Conservation (phyloP, 2,888 invertebrate species). For the Phaedon cochleariae region DNA sequence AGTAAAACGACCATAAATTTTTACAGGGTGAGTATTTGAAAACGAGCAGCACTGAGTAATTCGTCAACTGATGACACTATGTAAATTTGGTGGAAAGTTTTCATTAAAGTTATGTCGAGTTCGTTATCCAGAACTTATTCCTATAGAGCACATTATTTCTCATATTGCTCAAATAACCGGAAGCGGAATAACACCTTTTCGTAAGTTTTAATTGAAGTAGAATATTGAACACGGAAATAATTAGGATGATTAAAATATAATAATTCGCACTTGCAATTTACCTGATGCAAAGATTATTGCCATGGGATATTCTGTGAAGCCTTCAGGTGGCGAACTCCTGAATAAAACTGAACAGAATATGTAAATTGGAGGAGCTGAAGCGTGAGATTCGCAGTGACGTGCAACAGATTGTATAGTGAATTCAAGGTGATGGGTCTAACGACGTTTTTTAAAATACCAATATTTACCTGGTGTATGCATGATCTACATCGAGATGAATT, state of each 20-base stretch:
- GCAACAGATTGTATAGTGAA: not conserved
- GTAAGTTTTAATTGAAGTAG: constrained; percentile 34
- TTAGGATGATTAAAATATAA: constrained; percentile 39
- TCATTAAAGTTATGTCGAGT: too few relatives aligned
- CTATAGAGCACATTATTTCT: too few relatives aligned
- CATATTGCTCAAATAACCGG: not conserved
- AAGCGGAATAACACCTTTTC: constrained; percentile 16
- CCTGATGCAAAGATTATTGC: constrained; percentile 23
- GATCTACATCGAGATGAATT: not conserved
- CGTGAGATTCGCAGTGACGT: constrained; percentile 24
- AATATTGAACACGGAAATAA: constrained; percentile 37
- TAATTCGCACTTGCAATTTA: constrained; percentile 34
- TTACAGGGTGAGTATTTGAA: too few relatives aligned
- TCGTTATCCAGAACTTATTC: too few relatives aligned
- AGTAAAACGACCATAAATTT: too few relatives aligned
- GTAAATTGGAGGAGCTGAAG: constrained; percentile 29
- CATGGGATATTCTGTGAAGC: constrained; percentile 25
- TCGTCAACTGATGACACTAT: too few relatives aligned
- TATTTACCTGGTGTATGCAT: not conserved
- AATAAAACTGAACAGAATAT: constrained; percentile 33
- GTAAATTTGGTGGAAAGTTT: too few relatives aligned
- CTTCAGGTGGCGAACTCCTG: constrained; percentile 14
- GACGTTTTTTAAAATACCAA: not conserved
- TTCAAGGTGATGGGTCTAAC: too few relatives aligned
- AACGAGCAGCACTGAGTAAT: too few relatives aligned